Evolutionary conservation across 1,140 invertebrate genomes (phyloP).

Genomic region (Caenorhabditis tropicalis): DNA sequence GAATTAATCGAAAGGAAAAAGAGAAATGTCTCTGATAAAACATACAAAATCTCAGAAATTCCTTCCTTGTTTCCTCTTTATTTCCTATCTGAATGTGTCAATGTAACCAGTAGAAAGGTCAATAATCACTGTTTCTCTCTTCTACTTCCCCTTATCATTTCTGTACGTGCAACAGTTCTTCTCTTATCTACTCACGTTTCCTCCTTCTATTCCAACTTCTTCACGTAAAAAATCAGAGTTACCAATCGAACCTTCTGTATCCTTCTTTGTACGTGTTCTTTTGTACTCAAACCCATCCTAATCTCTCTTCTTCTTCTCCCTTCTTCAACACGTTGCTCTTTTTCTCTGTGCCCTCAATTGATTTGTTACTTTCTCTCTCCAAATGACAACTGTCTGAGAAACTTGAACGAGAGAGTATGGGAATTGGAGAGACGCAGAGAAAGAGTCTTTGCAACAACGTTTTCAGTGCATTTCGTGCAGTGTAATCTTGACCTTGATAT

Average conservation of each 20-base stretch:
- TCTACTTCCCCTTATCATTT: not conserved
- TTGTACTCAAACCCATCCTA: not conserved
- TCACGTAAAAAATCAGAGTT: too few relatives aligned
- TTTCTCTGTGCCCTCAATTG: not conserved
- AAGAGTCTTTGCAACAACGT: not conserved
- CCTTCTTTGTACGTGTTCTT: not conserved
- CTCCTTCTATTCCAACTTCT: too few relatives aligned
- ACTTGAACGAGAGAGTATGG: not conserved
- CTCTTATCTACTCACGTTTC: not conserved
- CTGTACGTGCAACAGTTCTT: slow-evolving; percentile 22
- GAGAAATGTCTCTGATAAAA: too few relatives aligned
- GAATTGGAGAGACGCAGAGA: not conserved
- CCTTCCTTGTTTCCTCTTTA: too few relatives aligned
- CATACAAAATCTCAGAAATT: too few relatives aligned
- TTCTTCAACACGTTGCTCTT: slow-evolving; percentile 19
- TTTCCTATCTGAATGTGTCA: too few relatives aligned
- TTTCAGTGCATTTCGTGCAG: not conserved
- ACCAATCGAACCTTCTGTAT: too few relatives aligned
- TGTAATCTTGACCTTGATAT: slow-evolving; percentile 15
- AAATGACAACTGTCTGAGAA: slow-evolving; percentile 33
- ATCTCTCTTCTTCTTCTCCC: too few relatives aligned
- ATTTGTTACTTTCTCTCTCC: not conserved
- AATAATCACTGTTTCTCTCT: not conserved
- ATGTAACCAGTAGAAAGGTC: not conserved
- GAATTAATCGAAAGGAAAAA: too few relatives aligned